A percentile compares a stretch with the other conserved stretches of the same genome.
These are phyloP conservation scores for Thysanoteuthis rhombus DNA, from an alignment of 2,888 invertebrate genomes.

Conservation along the genomic window DNA sequence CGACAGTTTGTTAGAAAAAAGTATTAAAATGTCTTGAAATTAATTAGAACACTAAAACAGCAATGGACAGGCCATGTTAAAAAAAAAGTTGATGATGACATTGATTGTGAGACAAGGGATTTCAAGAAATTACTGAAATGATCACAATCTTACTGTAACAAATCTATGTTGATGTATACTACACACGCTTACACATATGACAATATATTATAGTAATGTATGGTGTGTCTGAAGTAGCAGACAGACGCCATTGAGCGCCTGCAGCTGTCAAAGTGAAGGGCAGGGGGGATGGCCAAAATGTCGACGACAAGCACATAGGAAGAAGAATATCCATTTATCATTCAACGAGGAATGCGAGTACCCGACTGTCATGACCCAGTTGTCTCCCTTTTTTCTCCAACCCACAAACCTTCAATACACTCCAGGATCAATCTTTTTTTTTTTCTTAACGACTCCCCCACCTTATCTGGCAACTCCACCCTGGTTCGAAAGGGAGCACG, in stretches of 20 bases:
- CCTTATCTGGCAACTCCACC: too few relatives aligned
- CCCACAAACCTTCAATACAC: not conserved
- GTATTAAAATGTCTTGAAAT: too few relatives aligned
- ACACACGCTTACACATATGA: not conserved
- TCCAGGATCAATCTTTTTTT: too few relatives aligned
- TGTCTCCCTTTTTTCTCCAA: not conserved
- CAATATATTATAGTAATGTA: not conserved
- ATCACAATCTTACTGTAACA: too few relatives aligned
- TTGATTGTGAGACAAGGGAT: too few relatives aligned
- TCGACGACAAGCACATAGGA: not conserved
- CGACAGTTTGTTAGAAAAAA: too few relatives aligned
- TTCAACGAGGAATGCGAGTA: not conserved
- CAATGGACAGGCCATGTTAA: too few relatives aligned
- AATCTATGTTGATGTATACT: not conserved
- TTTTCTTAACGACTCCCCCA: too few relatives aligned
- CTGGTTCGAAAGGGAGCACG: not conserved
- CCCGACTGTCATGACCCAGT: not conserved
- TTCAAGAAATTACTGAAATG: too few relatives aligned
- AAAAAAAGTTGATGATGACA: too few relatives aligned
- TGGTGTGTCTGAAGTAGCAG: not conserved
- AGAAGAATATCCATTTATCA: not conserved
- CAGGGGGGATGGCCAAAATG: not conserved
- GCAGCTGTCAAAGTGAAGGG: not conserved
- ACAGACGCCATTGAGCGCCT: not conserved
- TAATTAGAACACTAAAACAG: too few relatives aligned